phyloP scores from a whole-genome alignment of 2,797 vertebrate species.

The Balearica regulorum region DNA sequence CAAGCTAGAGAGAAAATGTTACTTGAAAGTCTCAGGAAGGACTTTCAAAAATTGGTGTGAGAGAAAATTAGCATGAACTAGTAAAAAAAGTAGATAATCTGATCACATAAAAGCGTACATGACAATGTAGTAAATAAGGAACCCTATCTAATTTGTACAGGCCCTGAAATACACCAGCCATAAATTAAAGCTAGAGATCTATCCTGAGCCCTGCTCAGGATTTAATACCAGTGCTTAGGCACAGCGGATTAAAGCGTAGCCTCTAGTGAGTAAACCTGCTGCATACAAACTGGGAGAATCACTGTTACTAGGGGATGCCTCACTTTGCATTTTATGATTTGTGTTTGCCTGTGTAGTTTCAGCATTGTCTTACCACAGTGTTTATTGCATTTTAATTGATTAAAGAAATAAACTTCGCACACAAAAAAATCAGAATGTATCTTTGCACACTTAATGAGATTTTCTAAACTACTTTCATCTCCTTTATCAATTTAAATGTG shows the following conservation, averaged over 20 bases:
- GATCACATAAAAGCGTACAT: neutral
- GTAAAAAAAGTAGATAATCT: neutral
- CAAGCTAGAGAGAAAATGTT: neutral
- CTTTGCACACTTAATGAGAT: slow-evolving; percentile 16
- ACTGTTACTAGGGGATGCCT: neutral
- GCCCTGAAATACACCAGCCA: neutral
- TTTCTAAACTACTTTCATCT: neutral
- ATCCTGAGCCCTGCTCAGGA: neutral
- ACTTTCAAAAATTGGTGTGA: neutral
- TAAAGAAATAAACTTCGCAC: neutral
- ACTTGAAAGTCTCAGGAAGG: neutral
- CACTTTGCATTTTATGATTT: neutral
- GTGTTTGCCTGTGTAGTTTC: neutral
- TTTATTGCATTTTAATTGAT: neutral
- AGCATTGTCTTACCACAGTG: neutral
- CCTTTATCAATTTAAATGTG: neutral
- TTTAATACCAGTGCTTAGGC: neutral
- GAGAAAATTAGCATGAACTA: neutral
- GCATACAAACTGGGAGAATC: neutral
- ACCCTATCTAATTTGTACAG: neutral
- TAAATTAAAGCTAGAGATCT: neutral
- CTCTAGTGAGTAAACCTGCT: neutral
- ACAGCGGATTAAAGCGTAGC: neutral
- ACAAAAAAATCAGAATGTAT: neutral
- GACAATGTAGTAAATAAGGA: neutral